Conservation (phyloP, 2,113 vertebrate genomes). For the Seriola rivoliana region DNA sequence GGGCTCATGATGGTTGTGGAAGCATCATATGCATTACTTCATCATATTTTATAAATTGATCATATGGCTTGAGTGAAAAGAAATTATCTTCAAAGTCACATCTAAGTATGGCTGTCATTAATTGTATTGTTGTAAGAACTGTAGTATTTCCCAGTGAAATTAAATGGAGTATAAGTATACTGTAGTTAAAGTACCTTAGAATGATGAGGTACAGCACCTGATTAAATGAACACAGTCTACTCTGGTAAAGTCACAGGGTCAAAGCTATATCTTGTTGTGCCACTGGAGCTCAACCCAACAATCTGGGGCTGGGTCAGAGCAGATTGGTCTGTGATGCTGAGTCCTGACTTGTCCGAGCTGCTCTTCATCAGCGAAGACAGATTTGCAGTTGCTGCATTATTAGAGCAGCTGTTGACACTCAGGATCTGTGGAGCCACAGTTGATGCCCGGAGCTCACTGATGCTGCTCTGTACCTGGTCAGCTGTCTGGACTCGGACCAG, state of each 20-base stretch:
- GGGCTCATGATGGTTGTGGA: no score
- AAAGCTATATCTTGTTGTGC: neutral
- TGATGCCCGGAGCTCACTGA: slow-evolving; percentile 24
- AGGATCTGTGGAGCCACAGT: slow-evolving; percentile 14
- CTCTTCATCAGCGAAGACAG: slow-evolving; percentile 10
- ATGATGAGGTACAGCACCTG: no score
- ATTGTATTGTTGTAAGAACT: no score
- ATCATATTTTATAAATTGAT: no score
- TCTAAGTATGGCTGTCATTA: no score
- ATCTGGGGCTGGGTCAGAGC: neutral
- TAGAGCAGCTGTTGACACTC: slow-evolving; percentile 29
- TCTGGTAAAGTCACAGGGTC: neutral
- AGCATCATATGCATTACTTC: no score
- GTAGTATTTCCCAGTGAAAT: no score
- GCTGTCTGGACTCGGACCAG: neutral
- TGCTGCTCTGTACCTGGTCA: neutral
- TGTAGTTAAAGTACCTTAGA: no score
- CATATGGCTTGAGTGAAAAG: no score
- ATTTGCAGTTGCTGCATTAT: slow-evolving; percentile 26
- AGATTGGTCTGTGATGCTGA: slow-evolving; percentile 6
- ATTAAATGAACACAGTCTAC: neutral
- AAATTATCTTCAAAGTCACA: no score
- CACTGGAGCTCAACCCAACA: neutral
- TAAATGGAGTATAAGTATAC: no score
- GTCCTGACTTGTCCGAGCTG: slow-evolving; percentile 8